Conservation (phyloP, 2,113 vertebrate species). For the Apaloderma vittatum region DNA sequence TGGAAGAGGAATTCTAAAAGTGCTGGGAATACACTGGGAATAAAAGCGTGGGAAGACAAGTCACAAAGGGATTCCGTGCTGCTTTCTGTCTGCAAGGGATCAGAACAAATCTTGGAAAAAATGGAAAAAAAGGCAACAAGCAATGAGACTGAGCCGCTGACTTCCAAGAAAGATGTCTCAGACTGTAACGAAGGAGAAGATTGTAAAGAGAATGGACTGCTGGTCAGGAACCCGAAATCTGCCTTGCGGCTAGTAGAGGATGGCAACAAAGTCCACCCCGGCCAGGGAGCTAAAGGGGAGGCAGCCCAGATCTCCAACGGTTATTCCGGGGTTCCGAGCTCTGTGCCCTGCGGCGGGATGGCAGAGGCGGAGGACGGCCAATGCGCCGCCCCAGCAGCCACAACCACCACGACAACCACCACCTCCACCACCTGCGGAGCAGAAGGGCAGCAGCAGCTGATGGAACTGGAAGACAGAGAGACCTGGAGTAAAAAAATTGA, state of each 20-base stretch:
- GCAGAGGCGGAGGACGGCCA: conserved; percentile 68
- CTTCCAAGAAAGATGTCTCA: conserved; percentile 65
- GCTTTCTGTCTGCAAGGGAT: conserved; percentile 43
- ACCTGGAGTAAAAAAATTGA: conserved; percentile 99
- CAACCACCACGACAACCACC: conserved; percentile 87
- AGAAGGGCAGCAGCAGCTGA: conserved; percentile 69
- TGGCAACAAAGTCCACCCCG: conserved; percentile 43
- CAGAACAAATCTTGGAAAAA: not conserved
- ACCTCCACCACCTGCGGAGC: conserved; percentile 80
- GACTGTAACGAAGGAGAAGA: conserved; percentile 78
- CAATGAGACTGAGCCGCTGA: conserved; percentile 77
- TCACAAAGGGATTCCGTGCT: not conserved
- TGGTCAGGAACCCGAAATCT: conserved; percentile 72
- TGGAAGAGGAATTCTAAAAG: conserved; percentile 7
- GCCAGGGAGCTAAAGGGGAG: conserved; percentile 73
- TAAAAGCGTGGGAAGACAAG: not conserved
- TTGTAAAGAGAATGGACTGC: conserved; percentile 82
- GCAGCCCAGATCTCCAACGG: conserved; percentile 88
- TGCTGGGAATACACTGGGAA: not conserved
- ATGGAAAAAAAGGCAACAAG: conserved; percentile 89
- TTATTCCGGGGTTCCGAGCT: conserved; percentile 85
- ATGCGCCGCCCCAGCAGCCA: conserved; percentile 79
- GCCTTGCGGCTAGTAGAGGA: conserved; percentile 52
- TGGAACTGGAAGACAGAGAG: conserved; percentile 81
- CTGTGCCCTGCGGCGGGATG: conserved; percentile 51